These are phyloP conservation scores for Metalampra italica DNA, from an alignment of 2,888 invertebrate genomes.

Conservation along the genomic window DNA sequence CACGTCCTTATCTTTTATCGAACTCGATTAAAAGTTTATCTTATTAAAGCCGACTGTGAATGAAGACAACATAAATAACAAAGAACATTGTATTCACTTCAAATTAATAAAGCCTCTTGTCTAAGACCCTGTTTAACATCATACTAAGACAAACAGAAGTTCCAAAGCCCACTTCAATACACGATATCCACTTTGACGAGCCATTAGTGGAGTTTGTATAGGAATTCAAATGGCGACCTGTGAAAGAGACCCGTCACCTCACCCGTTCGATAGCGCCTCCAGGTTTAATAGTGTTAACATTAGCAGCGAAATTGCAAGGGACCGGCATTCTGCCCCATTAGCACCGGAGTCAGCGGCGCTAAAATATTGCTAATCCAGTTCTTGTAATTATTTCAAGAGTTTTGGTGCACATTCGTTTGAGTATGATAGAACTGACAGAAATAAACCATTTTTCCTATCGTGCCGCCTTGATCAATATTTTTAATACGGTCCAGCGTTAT, in stretches of 20 bases:
- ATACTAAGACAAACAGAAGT: too few species aligned
- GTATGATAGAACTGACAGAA: too few species aligned
- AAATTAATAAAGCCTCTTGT: neutral
- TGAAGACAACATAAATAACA: too few species aligned
- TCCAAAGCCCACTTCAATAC: neutral
- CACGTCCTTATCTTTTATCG: too few species aligned
- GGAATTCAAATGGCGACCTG: constrained; percentile 24
- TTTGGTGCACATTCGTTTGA: too few species aligned
- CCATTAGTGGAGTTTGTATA: constrained; percentile 10
- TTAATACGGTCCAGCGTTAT: too few species aligned
- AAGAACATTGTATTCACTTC: too few species aligned
- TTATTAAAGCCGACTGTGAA: too few species aligned
- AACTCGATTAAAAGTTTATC: too few species aligned
- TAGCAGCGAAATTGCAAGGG: constrained; percentile 55
- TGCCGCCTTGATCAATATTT: too few species aligned
- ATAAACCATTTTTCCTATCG: too few species aligned
- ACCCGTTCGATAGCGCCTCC: constrained; percentile 29
- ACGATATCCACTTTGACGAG: neutral
- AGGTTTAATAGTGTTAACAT: constrained; percentile 49
- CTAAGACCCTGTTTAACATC: too few species aligned
- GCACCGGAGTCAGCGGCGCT: constrained; percentile 24
- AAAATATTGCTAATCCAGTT: constrained; percentile 24
- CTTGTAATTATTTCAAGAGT: neutral
- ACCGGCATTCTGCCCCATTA: constrained; percentile 40
- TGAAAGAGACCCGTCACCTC: constrained; percentile 27